Conservation (phyloP, 2,113 vertebrate species). For the Elanus axillaris region DNA sequence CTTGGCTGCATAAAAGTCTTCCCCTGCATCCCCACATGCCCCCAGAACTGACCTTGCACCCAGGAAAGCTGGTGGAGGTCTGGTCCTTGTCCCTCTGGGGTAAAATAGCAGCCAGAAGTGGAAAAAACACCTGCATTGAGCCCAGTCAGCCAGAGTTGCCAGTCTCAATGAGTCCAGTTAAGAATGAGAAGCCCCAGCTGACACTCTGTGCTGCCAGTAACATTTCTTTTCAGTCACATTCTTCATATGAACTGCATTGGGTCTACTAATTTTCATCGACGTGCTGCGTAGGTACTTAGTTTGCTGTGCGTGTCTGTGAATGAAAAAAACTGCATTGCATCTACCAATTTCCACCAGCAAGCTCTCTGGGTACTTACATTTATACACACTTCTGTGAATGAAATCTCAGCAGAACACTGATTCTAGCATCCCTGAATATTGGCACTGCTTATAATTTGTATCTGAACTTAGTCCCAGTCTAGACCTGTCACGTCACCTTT, state of each 20-base stretch:
- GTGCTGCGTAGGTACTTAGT: background rate
- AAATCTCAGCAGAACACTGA: background rate
- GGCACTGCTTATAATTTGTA: background rate
- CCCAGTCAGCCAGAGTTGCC: background rate
- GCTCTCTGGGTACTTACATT: background rate
- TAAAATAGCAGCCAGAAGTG: background rate
- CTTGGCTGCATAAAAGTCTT: background rate
- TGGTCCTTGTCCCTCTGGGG: background rate
- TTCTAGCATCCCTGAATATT: background rate
- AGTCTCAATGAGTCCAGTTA: background rate
- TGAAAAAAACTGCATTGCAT: background rate
- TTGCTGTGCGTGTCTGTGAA: background rate
- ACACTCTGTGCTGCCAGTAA: background rate
- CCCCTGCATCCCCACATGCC: background rate
- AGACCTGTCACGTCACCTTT: background rate
- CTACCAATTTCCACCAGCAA: background rate
- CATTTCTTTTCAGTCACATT: background rate
- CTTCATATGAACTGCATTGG: background rate
- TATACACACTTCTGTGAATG: background rate
- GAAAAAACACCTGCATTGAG: constrained; percentile 25
- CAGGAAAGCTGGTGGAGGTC: background rate
- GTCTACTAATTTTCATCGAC: background rate
- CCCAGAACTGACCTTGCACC: background rate
- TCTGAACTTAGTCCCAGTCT: background rate
- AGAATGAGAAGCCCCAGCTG: background rate